Conservation (phyloP, 2,888 invertebrate genomes). For the Polyommatus icarus region DNA sequence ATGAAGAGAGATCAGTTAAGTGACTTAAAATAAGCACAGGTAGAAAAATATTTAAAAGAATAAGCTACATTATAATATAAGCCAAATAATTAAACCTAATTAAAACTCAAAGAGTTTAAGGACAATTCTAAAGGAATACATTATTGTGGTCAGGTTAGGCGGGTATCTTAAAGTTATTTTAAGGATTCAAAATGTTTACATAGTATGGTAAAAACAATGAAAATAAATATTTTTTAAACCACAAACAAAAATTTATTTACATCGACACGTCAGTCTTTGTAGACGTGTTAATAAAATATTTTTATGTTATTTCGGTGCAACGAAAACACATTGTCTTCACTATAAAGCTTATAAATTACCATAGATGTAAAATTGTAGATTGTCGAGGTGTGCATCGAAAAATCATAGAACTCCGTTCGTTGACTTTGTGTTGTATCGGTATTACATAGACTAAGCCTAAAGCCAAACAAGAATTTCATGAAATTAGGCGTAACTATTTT, state of each 20-base stretch:
- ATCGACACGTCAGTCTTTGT: conserved; percentile 14
- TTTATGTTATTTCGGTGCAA: conserved; percentile 47
- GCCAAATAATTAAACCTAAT: too few species aligned
- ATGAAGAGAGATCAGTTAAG: too few species aligned
- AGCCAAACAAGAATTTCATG: too few species aligned
- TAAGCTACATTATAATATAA: too few species aligned
- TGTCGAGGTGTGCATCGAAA: background rate
- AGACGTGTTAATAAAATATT: conserved; percentile 34
- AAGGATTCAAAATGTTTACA: background rate
- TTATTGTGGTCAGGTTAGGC: background rate
- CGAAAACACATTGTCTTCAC: conserved; percentile 61
- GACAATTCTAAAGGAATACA: background rate
- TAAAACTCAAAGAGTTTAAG: too few species aligned
- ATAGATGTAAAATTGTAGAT: conserved; percentile 9
- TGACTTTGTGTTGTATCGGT: background rate
- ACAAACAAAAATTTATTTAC: conserved; percentile 7
- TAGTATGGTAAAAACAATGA: background rate
- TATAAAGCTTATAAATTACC: conserved; percentile 38
- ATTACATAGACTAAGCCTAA: too few species aligned
- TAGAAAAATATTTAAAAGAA: too few species aligned
- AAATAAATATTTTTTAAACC: background rate
- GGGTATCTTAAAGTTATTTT: background rate
- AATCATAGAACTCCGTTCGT: background rate
- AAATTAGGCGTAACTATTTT: too few species aligned
- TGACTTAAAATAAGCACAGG: too few species aligned